Percentiles rank a stretch among this genome's conserved stretches.
Evolutionary conservation across 2,113 vertebrate species (phyloP).

Genomic region (Hippocampus abdominalis): DNA sequence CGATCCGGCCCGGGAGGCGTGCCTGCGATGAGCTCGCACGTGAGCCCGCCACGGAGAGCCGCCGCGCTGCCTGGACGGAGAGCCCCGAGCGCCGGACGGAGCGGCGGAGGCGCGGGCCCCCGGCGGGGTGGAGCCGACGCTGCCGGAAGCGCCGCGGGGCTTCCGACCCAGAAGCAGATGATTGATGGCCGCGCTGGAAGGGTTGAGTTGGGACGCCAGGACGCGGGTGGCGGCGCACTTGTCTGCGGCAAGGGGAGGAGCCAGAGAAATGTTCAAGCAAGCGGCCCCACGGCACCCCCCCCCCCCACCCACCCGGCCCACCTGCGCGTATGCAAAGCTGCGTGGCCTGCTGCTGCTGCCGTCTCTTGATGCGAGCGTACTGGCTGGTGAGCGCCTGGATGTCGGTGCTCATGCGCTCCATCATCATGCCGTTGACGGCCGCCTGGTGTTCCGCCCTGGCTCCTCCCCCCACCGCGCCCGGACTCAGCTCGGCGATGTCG

Average conservation of each 20-base stretch:
- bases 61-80: constrained; percentile 33
- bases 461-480: constrained; percentile 84
- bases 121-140: background rate
- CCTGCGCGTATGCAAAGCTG: constrained; percentile 92
- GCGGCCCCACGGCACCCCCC: background rate
- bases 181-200: constrained; percentile 87
- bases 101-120: constrained; percentile 59
- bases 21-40: constrained; percentile 86
- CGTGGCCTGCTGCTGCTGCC: constrained; percentile 90
- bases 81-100: constrained; percentile 50
- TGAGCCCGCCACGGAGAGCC: constrained; percentile 80
- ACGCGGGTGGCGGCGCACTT: constrained; percentile 89
- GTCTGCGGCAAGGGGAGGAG: constrained; percentile 66
- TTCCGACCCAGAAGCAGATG: constrained; percentile 94
- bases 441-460: constrained; percentile 87
- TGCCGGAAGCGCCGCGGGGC: constrained; percentile 65
- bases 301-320: constrained; percentile 72
- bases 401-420: constrained; percentile 97
- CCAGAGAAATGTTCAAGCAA: background rate
- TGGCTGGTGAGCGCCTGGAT: constrained; percentile 91
- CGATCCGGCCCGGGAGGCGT: constrained; percentile 77
- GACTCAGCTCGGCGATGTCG: constrained; percentile 91
- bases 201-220: constrained; percentile 88
- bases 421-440: constrained; percentile 96
- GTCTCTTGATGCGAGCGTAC: constrained; percentile 89